These are phyloP conservation scores for Pangasius macronema DNA, from an alignment of 2,797 vertebrate genomes.

Conservation along the genomic window DNA sequence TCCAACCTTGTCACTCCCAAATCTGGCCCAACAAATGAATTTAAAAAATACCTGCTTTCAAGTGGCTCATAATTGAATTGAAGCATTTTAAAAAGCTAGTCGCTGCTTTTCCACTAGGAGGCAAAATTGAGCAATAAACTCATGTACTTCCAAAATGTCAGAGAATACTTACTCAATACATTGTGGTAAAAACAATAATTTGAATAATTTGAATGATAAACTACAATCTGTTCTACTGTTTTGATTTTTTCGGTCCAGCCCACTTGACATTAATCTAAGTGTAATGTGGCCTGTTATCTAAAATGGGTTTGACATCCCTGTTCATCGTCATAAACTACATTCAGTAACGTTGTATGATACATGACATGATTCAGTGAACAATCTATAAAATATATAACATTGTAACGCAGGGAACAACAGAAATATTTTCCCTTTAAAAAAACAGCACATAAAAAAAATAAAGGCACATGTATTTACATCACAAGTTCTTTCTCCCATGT, in stretches of 20 bases:
- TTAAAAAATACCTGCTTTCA: background rate
- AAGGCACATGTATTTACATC: conserved; percentile 51
- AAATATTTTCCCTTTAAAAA: conserved; percentile 51
- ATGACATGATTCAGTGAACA: background rate
- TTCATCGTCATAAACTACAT: background rate
- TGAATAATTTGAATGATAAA: background rate
- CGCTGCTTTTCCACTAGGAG: background rate
- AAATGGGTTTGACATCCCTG: background rate
- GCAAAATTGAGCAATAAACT: background rate
- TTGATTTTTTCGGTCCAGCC: background rate
- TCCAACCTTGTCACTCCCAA: no score
- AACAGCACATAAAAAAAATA: conserved; percentile 29
- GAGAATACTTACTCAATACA: background rate
- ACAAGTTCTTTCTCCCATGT: conserved; percentile 37
- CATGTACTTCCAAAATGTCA: background rate
- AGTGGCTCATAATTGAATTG: background rate
- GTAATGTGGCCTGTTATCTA: background rate
- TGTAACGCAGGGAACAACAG: conserved; percentile 49
- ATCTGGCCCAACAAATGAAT: background rate
- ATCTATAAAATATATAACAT: background rate
- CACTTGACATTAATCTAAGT: background rate
- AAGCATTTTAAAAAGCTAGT: background rate
- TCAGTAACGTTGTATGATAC: background rate
- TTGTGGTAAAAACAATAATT: background rate
- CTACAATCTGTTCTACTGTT: background rate